Evolutionary conservation across 2,888 invertebrate species (phyloP).

Genomic region (Phyllotreta cruciferae): DNA sequence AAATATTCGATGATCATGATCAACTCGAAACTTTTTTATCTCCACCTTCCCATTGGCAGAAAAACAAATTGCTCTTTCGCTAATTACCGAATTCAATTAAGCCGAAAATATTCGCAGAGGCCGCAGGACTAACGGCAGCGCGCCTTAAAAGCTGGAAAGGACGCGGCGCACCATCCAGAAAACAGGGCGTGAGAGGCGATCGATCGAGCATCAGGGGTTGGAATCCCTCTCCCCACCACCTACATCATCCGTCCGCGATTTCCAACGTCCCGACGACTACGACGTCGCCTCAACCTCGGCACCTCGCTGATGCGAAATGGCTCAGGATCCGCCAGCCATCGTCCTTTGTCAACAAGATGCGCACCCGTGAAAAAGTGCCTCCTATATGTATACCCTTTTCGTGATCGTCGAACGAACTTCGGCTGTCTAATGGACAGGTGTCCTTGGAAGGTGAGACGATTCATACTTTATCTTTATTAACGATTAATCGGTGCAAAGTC

Average conservation of each 20-base stretch:
- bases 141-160: conserved; percentile 27
- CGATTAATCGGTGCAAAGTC: neutral
- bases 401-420: conserved; percentile 30
- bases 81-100: no score
- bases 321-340: conserved; percentile 53
- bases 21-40: no score
- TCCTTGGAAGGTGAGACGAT: conserved; percentile 21
- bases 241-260: conserved; percentile 40
- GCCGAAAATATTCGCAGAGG: neutral
- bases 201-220: conserved; percentile 58
- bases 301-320: conserved; percentile 46
- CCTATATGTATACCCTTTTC: no score
- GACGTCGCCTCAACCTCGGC: conserved; percentile 52
- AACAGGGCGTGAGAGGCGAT: conserved; percentile 57
- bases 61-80: no score
- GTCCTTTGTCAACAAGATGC: conserved; percentile 57
- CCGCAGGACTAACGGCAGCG: conserved; percentile 9
- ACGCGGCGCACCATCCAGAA: conserved; percentile 49
- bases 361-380: conserved; percentile 52
- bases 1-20: no score
- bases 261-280: conserved; percentile 28
- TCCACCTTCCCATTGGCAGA: no score
- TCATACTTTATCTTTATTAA: conserved; percentile 4
- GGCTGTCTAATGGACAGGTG: conserved; percentile 8
- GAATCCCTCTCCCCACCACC: conserved; percentile 52